Evolutionary conservation across 2,113 vertebrate genomes (phyloP).

Genomic region (Nothocercus julius): DNA sequence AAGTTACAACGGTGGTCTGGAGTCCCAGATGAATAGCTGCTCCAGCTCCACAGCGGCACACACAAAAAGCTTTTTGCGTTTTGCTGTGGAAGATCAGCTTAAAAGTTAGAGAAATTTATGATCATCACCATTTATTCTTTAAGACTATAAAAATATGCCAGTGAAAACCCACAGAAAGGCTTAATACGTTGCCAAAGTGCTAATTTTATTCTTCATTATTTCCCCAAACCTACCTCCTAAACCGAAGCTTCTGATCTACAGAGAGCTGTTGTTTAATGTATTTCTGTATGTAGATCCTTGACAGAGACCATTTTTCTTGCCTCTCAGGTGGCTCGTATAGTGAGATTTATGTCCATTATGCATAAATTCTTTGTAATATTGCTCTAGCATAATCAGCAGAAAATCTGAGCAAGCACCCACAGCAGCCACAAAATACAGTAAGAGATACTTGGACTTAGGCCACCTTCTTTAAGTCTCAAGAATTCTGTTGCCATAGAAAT

Average conservation of each 20-base stretch:
- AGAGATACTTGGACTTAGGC: not conserved
- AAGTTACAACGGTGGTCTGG: not conserved
- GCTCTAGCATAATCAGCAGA: conserved; percentile 69
- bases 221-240: conserved; percentile 28
- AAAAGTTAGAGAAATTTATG: conserved; percentile 62
- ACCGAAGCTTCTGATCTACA: not conserved
- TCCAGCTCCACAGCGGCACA: not conserved
- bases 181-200: conserved; percentile 53
- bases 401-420: conserved; percentile 57
- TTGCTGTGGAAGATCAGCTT: conserved; percentile 28
- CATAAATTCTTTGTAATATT: conserved; percentile 70
- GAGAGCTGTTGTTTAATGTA: conserved; percentile 68
- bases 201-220: conserved; percentile 73
- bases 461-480: not conserved
- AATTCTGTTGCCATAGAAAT: not conserved
- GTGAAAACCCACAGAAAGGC: not conserved
- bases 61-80: conserved; percentile 2
- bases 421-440: conserved; percentile 45
- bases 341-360: conserved; percentile 68
- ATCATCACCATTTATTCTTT: conserved; percentile 48
- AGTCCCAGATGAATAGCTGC: conserved; percentile 50
- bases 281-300: conserved; percentile 72
- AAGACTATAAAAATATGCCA: conserved; percentile 62
- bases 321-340: conserved; percentile 69
- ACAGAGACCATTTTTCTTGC: conserved; percentile 74